phyloP scores from a whole-genome alignment of 2,797 vertebrate species.

The Sphaeramia orbicularis region DNA sequence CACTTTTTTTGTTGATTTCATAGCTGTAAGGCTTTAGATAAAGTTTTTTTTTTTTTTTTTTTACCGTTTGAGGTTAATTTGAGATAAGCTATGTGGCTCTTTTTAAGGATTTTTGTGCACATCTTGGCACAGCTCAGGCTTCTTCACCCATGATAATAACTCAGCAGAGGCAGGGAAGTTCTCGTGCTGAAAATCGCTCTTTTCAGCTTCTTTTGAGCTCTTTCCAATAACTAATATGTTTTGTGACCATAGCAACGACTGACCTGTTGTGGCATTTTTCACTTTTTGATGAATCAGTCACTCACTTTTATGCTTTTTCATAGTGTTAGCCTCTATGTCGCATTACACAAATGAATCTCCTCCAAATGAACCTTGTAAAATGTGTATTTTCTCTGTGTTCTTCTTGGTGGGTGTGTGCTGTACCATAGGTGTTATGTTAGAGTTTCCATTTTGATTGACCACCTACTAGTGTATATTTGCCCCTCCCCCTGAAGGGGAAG shows the following conservation, averaged over 20 bases:
- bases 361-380: conserved; percentile 2
- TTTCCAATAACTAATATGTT: conserved; percentile 36
- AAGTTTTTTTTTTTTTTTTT: too few relatives aligned
- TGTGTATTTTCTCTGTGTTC: too few relatives aligned
- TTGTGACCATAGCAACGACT: conserved; percentile 39
- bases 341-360: conserved; percentile 15
- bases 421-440: neutral
- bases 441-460: too few relatives aligned
- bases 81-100: conserved; percentile 21
- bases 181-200: conserved; percentile 45
- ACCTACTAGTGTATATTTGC: too few relatives aligned
- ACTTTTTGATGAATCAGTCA: conserved; percentile 9
- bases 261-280: conserved; percentile 24
- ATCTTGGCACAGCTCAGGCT: conserved; percentile 34
- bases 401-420: too few relatives aligned
- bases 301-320: conserved; percentile 8
- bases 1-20: too few relatives aligned
- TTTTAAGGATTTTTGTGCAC: conserved; percentile 44
- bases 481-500: too few relatives aligned
- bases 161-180: conserved; percentile 40
- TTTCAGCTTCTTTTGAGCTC: conserved; percentile 36
- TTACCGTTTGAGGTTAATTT: conserved; percentile 8
- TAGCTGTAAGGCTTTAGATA: too few relatives aligned
- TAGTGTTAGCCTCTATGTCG: conserved; percentile 7
- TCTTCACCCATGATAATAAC: conserved; percentile 42